Conservation (phyloP, 2,113 vertebrate genomes). For the Myrmophylax atrothorax region DNA sequence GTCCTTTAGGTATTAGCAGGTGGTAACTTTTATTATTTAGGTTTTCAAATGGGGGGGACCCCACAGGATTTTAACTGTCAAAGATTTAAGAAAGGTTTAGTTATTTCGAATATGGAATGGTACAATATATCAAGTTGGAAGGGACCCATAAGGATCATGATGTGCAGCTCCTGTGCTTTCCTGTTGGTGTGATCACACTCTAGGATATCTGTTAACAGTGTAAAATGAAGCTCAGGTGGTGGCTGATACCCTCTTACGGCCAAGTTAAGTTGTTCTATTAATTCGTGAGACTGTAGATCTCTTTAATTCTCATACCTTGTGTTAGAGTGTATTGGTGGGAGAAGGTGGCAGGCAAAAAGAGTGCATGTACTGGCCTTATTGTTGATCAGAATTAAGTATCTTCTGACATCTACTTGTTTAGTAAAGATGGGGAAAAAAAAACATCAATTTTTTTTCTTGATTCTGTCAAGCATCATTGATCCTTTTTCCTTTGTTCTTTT, state of each 20-base stretch:
- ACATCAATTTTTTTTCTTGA: accelerated
- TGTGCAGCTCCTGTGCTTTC: neutral
- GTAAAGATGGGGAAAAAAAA: neutral
- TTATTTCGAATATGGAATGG: neutral
- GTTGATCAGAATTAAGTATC: neutral
- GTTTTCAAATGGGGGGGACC: accelerated
- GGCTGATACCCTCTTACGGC: neutral
- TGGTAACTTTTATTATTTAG: neutral
- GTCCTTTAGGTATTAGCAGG: neutral
- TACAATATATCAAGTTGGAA: neutral
- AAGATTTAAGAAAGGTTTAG: neutral
- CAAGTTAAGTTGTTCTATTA: neutral
- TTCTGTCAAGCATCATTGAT: neutral
- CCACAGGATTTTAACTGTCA: neutral
- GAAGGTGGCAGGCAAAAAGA: neutral
- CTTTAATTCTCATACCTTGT: neutral
- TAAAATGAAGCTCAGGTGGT: neutral
- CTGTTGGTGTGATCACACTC: neutral
- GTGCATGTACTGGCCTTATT: neutral
- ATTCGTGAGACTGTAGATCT: neutral
- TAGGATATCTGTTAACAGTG: neutral
- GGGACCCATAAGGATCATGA: neutral
- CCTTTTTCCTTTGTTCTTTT: neutral
- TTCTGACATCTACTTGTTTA: neutral
- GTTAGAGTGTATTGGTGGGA: neutral